These are phyloP conservation scores for Apodemus agrarius DNA, from an alignment of 2,797 vertebrate species.

Conservation along the genomic window DNA sequence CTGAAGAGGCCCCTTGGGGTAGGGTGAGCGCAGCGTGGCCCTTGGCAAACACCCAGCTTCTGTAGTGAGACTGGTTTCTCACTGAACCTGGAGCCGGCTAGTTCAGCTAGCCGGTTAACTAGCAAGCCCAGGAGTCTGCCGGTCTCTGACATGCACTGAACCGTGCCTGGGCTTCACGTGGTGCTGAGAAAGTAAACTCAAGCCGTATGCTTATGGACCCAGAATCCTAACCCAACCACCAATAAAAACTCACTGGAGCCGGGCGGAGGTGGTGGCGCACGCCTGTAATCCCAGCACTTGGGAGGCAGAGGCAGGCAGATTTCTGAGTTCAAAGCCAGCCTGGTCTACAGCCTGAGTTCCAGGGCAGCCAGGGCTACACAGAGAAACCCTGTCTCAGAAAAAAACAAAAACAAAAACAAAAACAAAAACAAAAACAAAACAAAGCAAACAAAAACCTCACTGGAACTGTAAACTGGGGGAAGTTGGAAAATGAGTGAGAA, in stretches of 20 bases:
- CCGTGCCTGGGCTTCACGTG: background rate
- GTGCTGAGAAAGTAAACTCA: background rate
- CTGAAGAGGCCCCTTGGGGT: background rate
- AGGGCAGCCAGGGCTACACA: too few relatives aligned
- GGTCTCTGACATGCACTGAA: background rate
- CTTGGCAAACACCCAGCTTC: background rate
- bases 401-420: too few relatives aligned
- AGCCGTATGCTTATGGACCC: background rate
- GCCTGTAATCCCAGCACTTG: too few relatives aligned
- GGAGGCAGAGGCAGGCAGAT: too few relatives aligned
- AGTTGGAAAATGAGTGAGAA: background rate
- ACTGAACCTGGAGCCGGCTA: background rate
- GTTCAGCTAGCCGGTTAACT: too few relatives aligned
- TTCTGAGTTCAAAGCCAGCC: too few relatives aligned
- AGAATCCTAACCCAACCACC: background rate
- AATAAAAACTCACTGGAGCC: background rate
- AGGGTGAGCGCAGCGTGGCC: too few relatives aligned
- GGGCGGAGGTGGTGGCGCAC: too few relatives aligned
- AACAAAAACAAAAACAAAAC: too few relatives aligned
- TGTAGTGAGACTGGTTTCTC: background rate
- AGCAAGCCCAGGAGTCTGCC: too few relatives aligned
- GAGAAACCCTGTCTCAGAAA: too few relatives aligned
- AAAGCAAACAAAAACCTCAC: background rate
- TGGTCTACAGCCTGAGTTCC: too few relatives aligned
- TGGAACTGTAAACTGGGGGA: background rate